phyloP scores from a whole-genome alignment of 2,113 vertebrate species.

The Pollimyrus isidori region DNA sequence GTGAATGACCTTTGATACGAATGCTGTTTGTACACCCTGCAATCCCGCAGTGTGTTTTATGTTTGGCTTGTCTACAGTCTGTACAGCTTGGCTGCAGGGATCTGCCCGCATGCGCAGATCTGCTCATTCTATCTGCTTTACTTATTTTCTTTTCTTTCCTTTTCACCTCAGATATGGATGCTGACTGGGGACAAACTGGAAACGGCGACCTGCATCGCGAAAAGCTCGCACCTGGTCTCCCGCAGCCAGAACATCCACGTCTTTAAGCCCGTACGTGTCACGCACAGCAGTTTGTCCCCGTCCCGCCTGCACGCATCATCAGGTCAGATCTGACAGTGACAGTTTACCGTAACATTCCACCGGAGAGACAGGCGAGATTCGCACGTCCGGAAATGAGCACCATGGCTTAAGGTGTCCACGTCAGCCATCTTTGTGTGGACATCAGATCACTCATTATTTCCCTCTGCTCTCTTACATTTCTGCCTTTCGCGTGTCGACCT shows the following conservation, averaged over 20 bases:
- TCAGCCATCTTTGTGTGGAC: neutral
- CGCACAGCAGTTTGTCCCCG: neutral
- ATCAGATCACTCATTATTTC: neutral
- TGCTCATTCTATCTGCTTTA: neutral
- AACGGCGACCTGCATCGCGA: conserved; percentile 93
- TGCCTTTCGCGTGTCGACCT: neutral
- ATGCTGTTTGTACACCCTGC: neutral
- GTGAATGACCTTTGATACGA: neutral
- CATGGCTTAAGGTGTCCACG: neutral
- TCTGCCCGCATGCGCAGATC: neutral
- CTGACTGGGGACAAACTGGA: conserved; percentile 94
- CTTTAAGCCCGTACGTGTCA: conserved; percentile 77
- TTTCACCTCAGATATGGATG: conserved; percentile 84
- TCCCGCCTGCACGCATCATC: neutral
- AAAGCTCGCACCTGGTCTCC: conserved; percentile 91
- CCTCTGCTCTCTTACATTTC: neutral
- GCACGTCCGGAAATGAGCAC: neutral
- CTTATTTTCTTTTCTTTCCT: neutral
- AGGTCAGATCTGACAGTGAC: neutral
- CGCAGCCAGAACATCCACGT: conserved; percentile 85
- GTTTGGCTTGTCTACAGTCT: neutral
- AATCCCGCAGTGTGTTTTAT: neutral
- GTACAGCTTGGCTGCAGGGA: neutral
- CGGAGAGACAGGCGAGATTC: neutral
- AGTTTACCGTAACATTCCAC: neutral